Conservation (phyloP, 2,888 invertebrate species). For the Eilema caniola region DNA sequence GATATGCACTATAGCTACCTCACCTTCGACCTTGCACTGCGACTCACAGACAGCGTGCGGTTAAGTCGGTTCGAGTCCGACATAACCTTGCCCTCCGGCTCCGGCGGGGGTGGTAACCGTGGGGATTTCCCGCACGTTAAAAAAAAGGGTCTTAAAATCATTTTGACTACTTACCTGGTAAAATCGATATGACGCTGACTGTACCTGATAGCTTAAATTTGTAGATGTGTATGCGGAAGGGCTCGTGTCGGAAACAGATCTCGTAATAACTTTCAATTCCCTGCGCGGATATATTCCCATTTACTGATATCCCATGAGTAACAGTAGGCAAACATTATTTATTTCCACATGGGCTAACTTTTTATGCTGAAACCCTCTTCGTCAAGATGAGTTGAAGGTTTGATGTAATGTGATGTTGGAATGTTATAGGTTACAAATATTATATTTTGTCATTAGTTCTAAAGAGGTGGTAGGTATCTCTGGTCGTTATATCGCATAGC, state of each 20-base stretch:
- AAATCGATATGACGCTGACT: too few relatives aligned
- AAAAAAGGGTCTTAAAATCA: too few relatives aligned
- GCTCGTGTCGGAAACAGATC: not conserved
- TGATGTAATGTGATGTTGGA: not conserved
- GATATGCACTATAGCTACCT: too few relatives aligned
- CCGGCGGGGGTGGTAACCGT: too few relatives aligned
- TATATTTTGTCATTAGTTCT: not conserved
- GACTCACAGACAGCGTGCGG: too few relatives aligned
- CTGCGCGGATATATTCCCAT: constrained; percentile 9
- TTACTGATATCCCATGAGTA: not conserved
- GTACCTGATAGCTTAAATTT: not conserved
- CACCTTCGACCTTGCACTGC: too few relatives aligned
- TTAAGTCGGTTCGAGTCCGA: too few relatives aligned
- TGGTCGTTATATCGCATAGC: too few relatives aligned
- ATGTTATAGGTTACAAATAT: not conserved
- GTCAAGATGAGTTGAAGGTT: not conserved
- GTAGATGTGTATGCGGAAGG: not conserved
- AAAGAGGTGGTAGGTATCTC: not conserved
- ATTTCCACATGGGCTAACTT: not conserved
- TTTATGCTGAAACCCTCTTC: not conserved
- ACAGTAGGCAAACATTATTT: not conserved
- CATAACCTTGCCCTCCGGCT: too few relatives aligned
- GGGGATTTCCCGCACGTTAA: too few relatives aligned
- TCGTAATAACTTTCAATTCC: constrained; percentile 10
- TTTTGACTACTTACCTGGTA: too few relatives aligned